phyloP scores from a whole-genome alignment of 2,113 vertebrate species.

The Vimba vimba region DNA sequence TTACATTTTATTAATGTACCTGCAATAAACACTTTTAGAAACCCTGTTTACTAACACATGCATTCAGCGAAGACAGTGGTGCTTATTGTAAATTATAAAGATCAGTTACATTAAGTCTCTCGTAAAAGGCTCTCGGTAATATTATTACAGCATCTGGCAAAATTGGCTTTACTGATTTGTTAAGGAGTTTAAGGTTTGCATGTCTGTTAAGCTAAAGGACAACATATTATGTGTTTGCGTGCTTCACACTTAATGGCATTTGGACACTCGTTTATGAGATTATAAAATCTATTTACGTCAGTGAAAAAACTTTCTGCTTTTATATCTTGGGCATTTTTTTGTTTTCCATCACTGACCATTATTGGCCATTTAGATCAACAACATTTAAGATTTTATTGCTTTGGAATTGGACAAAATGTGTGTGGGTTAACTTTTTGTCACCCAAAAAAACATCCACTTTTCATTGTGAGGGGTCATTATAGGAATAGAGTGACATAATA shows the following conservation, averaged over 20 bases:
- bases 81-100: constrained; percentile 7
- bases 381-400: not conserved
- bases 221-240: not conserved
- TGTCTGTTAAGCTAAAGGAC: not conserved
- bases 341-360: not conserved
- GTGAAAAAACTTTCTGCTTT: constrained; percentile 22
- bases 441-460: not conserved
- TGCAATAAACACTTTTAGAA: constrained; percentile 34
- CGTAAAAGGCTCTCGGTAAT: not conserved
- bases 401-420: not conserved
- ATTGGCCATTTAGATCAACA: not conserved
- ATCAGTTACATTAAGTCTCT: not conserved
- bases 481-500: constrained; percentile 15
- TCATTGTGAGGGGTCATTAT: not conserved
- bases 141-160: not conserved
- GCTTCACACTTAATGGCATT: not conserved
- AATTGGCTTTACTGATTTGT: constrained; percentile 21
- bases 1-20: not conserved
- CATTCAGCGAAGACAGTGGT: not conserved
- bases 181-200: not conserved
- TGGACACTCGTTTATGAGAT: not conserved
- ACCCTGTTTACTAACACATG: not conserved
- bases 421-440: not conserved
- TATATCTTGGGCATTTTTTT: not conserved
- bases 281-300: not conserved